Evolutionary conservation across 2,113 vertebrate genomes (phyloP).

Genomic region (Apodemus sylvaticus): DNA sequence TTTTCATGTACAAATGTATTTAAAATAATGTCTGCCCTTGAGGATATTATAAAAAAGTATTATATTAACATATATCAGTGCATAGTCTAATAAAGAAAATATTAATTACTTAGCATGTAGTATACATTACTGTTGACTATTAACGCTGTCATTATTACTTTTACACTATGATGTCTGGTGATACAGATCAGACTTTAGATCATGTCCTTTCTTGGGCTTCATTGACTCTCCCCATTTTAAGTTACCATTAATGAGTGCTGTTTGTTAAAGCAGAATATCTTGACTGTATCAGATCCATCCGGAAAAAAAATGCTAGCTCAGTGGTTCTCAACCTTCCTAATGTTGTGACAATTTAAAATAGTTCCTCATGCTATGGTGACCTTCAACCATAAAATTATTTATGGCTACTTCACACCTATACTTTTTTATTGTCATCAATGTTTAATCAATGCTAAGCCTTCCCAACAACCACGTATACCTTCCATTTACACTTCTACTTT

Average conservation of each 20-base stretch:
- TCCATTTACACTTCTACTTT: background rate
- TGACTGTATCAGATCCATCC: background rate
- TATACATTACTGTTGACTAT: background rate
- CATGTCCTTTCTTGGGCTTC: background rate
- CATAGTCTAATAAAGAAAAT: background rate
- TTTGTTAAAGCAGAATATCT: background rate
- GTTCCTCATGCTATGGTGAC: background rate
- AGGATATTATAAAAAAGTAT: background rate
- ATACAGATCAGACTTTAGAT: slow-evolving; percentile 14
- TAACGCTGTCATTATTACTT: background rate
- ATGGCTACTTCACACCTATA: background rate
- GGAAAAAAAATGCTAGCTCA: background rate
- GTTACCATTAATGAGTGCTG: background rate
- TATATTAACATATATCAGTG: background rate
- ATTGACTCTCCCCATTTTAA: background rate
- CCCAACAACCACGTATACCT: background rate
- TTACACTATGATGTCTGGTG: background rate
- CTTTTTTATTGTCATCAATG: background rate
- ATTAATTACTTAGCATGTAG: slow-evolving; percentile 8
- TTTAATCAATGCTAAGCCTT: background rate
- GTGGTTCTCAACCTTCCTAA: background rate
- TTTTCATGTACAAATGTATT: background rate
- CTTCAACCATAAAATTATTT: background rate
- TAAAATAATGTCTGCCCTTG: background rate
- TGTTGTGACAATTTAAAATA: background rate